Evolutionary conservation across 1,140 invertebrate species (phyloP).

Genomic region (Lasioglossum albipes): DNA sequence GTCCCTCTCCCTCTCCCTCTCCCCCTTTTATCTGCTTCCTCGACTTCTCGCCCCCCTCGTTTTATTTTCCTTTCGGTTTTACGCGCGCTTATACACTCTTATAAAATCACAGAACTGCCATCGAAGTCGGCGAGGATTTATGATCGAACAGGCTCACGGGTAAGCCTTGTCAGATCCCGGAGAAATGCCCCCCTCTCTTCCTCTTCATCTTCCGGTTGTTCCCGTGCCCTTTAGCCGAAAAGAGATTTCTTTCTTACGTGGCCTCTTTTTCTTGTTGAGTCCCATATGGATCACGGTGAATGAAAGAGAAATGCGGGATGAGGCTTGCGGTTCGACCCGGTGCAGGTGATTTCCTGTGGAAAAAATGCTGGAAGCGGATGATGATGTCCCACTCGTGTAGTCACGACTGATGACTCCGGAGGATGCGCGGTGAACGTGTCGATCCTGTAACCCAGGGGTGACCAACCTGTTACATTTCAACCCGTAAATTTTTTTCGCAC

Average conservation of each 20-base stretch:
- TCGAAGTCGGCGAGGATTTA: slow-evolving; percentile 49
- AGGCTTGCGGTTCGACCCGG: neutral
- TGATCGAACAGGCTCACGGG: slow-evolving; percentile 25
- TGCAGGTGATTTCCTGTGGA: neutral
- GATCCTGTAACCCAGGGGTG: too few species aligned
- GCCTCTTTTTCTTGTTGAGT: neutral
- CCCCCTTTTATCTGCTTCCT: neutral
- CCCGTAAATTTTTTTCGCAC: too few species aligned
- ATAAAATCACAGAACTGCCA: slow-evolving; percentile 43
- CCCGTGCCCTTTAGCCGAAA: neutral
- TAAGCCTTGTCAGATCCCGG: neutral
- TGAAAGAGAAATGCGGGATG: neutral
- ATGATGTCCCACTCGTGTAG: neutral
- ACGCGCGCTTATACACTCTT: slow-evolving; percentile 3
- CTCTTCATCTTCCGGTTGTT: neutral
- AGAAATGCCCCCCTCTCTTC: neutral
- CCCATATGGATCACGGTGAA: neutral
- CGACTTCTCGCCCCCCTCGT: neutral
- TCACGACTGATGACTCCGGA: neutral
- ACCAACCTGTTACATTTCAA: too few species aligned
- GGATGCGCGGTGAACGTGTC: too few species aligned
- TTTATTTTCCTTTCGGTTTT: neutral
- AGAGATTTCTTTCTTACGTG: neutral
- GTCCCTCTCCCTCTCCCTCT: neutral
- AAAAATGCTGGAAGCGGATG: neutral